These are phyloP conservation scores for Thryonomys swinderianus DNA, from an alignment of 2,113 vertebrate genomes.

Conservation along the genomic window DNA sequence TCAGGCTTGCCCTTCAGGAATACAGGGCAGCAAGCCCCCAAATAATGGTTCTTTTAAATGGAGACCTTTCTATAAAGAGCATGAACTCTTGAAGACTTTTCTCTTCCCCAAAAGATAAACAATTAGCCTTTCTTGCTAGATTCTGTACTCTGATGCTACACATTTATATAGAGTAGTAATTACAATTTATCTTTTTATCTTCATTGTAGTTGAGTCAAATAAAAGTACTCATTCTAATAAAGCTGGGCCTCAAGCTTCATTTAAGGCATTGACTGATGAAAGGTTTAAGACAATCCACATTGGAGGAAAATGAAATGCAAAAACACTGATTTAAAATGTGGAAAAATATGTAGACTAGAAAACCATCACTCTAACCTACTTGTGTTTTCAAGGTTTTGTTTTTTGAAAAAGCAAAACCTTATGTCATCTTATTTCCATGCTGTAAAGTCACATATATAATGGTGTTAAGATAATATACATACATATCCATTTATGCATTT, in stretches of 20 bases:
- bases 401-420: not conserved
- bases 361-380: conserved; percentile 11
- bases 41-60: not conserved
- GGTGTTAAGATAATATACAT: not conserved
- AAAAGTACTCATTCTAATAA: conserved; percentile 12
- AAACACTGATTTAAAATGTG: not conserved
- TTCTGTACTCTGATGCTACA: conserved; percentile 24
- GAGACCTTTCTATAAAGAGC: conserved; percentile 5
- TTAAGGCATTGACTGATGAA: conserved; percentile 40
- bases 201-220: not conserved
- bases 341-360: conserved; percentile 60
- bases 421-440: not conserved
- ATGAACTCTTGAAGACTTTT: fast-evolving
- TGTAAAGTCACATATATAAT: conserved; percentile 24
- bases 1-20: not conserved
- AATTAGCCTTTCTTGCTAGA: conserved; percentile 74
- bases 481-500: conserved; percentile 45
- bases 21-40: conserved; percentile 21
- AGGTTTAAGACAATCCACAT: conserved; percentile 50
- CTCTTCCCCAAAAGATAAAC: not conserved
- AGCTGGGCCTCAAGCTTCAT: conserved; percentile 35
- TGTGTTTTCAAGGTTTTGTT: conserved; percentile 63
- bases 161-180: conserved; percentile 54
- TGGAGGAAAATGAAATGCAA: conserved; percentile 42
- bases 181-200: conserved; percentile 71